phyloP scores from a whole-genome alignment of 2,113 vertebrate genomes.

The Mobula hypostoma region DNA sequence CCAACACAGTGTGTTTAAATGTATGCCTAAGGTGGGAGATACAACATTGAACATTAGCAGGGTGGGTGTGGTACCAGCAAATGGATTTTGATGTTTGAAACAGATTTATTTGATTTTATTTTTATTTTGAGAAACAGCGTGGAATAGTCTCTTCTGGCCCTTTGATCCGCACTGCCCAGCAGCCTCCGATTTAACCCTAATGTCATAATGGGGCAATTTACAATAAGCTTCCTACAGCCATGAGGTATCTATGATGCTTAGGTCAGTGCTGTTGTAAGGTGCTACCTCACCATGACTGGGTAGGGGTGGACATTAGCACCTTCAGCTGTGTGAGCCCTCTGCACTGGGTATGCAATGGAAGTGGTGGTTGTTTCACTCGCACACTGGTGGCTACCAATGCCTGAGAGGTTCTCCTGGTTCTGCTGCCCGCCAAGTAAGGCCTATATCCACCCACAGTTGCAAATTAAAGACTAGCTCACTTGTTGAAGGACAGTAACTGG shows the following conservation, averaged over 20 bases:
- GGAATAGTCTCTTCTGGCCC: too few relatives aligned
- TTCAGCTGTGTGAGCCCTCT: not conserved
- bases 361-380: not conserved
- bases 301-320: not conserved
- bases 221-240: not conserved
- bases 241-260: not conserved
- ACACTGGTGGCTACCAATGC: not conserved
- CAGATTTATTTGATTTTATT: not conserved
- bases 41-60: not conserved
- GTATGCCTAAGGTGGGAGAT: not conserved
- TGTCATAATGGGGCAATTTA: too few relatives aligned
- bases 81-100: not conserved
- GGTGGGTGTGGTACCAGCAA: not conserved
- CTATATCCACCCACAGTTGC: not conserved
- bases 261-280: not conserved
- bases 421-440: not conserved
- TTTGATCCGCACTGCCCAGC: too few relatives aligned
- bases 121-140: too few relatives aligned
- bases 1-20: not conserved
- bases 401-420: not conserved
- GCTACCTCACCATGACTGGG: not conserved
- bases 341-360: not conserved
- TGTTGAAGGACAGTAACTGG: not conserved
- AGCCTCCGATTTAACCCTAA: too few relatives aligned
- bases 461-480: too few relatives aligned